Conservation (phyloP, 2,888 invertebrate genomes). For the Podotricha telesiphe region DNA sequence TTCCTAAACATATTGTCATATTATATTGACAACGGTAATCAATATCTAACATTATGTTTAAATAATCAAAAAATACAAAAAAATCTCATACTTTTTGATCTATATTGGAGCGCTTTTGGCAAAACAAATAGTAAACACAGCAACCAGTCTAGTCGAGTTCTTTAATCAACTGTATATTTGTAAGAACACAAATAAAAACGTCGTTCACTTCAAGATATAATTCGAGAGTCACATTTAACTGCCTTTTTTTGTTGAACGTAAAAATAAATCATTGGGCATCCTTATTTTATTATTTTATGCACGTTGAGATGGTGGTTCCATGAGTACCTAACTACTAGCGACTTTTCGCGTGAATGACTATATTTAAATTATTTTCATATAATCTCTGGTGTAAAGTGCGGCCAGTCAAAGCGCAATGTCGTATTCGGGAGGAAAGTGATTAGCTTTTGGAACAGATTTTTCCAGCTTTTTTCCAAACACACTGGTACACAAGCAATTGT, state of each 20-base stretch:
- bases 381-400: too few species aligned
- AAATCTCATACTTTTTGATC: neutral
- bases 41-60: too few species aligned
- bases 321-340: neutral
- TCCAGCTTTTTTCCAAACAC: too few species aligned
- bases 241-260: slow-evolving; percentile 36
- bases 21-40: too few species aligned
- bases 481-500: too few species aligned
- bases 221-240: slow-evolving; percentile 37
- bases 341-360: too few species aligned
- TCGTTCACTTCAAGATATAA: slow-evolving; percentile 34
- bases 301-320: neutral
- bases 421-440: too few species aligned
- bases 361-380: too few species aligned
- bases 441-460: too few species aligned
- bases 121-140: slow-evolving; percentile 13
- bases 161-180: slow-evolving; percentile 25
- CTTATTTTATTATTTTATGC: slow-evolving; percentile 36
- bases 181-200: slow-evolving; percentile 33
- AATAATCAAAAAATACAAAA: too few species aligned
- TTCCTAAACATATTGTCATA: too few species aligned
- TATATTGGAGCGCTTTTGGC: neutral
- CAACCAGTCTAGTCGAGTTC: slow-evolving; percentile 14
- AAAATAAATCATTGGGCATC: slow-evolving; percentile 40
- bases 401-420: too few species aligned